phyloP scores from a whole-genome alignment of 2,113 vertebrate species.

The Carassius carassius region DNA sequence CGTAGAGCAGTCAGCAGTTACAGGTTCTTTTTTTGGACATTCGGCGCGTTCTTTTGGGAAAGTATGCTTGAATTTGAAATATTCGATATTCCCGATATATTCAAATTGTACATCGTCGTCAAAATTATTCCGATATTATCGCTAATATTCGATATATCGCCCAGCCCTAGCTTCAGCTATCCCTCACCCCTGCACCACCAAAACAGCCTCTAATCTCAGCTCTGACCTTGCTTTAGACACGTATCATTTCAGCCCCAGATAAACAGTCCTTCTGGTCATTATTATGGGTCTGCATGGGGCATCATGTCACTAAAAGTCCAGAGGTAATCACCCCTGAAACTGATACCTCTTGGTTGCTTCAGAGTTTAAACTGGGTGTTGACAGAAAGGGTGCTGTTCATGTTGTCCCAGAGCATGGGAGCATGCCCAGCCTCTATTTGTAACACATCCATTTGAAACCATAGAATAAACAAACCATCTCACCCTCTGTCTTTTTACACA shows the following conservation, averaged over 20 bases:
- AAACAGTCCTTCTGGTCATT: conserved; percentile 35
- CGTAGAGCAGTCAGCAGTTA: no score
- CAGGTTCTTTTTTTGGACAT: no score
- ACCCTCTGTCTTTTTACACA: neutral
- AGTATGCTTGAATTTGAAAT: no score
- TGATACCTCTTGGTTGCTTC: neutral
- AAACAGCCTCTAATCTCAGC: neutral
- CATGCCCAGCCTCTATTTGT: conserved; percentile 19
- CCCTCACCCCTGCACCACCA: neutral
- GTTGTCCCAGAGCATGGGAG: neutral
- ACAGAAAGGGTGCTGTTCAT: conserved; percentile 28
- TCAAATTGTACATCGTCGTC: no score
- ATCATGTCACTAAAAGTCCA: conserved; percentile 19
- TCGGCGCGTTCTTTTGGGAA: no score
- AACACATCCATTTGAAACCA: conserved; percentile 1
- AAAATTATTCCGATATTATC: no score
- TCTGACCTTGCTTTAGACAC: conserved; percentile 47
- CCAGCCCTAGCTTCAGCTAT: neutral
- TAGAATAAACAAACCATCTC: no score
- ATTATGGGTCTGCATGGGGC: neutral
- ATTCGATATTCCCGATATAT: no score
- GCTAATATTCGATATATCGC: no score
- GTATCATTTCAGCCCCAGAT: conserved; percentile 51
- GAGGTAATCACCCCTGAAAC: conserved; percentile 36
- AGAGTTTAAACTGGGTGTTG: conserved; percentile 20